Percentiles rank a stretch among this genome's conserved stretches.
Conservation (phyloP, 2,888 invertebrate species). For the Argyresthia goedartella region DNA sequence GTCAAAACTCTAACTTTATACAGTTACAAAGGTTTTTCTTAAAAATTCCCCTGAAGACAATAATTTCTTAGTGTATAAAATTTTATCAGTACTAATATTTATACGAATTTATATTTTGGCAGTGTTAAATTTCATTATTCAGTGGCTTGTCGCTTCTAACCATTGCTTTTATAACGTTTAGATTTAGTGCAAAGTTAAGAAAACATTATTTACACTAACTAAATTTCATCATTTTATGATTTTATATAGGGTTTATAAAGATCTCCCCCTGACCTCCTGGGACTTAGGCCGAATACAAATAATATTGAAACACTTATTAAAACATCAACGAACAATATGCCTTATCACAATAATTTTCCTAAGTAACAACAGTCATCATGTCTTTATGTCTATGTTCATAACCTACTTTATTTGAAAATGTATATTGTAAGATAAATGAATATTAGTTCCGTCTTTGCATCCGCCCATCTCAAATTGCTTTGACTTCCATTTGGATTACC, state of each 20-base stretch:
- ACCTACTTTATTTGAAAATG: constrained; percentile 22
- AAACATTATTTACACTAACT: not conserved
- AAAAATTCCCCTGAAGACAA: constrained; percentile 56
- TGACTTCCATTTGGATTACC: constrained; percentile 68
- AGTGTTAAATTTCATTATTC: constrained; percentile 44
- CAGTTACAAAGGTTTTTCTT: constrained; percentile 19
- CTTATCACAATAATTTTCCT: constrained; percentile 60
- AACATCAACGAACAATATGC: constrained; percentile 40
- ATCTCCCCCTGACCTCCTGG: too few species aligned
- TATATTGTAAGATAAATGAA: constrained; percentile 34
- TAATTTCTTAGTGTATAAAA: constrained; percentile 24
- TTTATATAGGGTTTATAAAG: constrained; percentile 20
- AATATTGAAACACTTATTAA: constrained; percentile 31
- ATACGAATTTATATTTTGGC: constrained; percentile 52
- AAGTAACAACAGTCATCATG: constrained; percentile 48
- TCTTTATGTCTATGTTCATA: constrained; percentile 29
- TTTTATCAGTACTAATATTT: constrained; percentile 30
- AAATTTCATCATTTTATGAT: constrained; percentile 32
- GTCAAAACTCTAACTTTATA: not conserved
- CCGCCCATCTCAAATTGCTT: constrained; percentile 53
- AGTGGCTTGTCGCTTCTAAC: not conserved
- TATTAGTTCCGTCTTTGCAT: constrained; percentile 47
- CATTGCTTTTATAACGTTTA: not conserved
- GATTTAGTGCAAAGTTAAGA: not conserved
- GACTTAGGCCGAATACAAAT: constrained; percentile 14